Conservation (phyloP, 2,888 invertebrate species). For the Seladonia tumulorum region DNA sequence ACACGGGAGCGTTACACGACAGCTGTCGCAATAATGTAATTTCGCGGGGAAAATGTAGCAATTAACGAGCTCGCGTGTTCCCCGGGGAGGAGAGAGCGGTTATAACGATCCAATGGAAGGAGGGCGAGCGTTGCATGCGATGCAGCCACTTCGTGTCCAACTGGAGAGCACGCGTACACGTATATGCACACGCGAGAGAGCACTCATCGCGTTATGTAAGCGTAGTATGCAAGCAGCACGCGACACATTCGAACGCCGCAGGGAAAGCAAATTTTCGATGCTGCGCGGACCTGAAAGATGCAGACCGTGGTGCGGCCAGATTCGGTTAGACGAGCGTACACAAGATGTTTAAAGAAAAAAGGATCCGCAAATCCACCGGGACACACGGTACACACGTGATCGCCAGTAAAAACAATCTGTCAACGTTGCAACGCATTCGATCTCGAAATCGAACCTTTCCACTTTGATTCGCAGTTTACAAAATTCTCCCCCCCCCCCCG, state of each 20-base stretch:
- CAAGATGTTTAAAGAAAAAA: not conserved
- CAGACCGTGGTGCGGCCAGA: not conserved
- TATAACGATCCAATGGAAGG: constrained; percentile 50
- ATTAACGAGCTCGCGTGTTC: constrained; percentile 69
- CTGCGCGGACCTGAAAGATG: constrained; percentile 34
- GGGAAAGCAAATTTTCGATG: constrained; percentile 66
- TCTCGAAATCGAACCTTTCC: not conserved
- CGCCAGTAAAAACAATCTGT: not conserved
- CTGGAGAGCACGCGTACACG: constrained; percentile 8
- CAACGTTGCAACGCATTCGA: not conserved
- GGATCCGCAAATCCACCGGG: not conserved
- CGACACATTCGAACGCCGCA: constrained; percentile 43
- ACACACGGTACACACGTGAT: not conserved
- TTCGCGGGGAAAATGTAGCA: constrained; percentile 72
- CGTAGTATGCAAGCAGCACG: constrained; percentile 47
- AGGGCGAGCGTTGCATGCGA: constrained; percentile 46
- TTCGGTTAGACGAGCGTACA: not conserved
- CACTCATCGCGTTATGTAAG: constrained; percentile 38
- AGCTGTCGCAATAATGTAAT: constrained; percentile 70
- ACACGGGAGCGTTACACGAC: constrained; percentile 53
- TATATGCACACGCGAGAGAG: constrained; percentile 21
- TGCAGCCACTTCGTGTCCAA: constrained; percentile 39
- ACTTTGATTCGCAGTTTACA: not conserved
- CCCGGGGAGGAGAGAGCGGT: constrained; percentile 23
- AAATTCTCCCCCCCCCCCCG: not conserved